Conservation (phyloP, 2,113 vertebrate genomes). For the Rallus limicola region DNA sequence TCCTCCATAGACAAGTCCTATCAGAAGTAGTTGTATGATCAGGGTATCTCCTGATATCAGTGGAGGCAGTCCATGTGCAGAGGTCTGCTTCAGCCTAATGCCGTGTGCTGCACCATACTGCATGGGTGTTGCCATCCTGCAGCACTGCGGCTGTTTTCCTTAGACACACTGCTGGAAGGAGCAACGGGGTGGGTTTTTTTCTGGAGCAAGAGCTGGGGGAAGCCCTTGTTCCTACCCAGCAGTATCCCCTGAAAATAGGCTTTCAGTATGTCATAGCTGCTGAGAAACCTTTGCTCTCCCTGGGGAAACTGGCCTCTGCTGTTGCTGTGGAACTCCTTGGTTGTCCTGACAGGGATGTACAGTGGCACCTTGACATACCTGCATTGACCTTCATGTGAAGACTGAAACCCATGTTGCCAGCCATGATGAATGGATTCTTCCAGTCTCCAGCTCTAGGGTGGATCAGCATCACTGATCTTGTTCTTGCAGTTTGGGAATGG, state of each 20-base stretch:
- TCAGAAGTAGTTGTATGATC: not conserved
- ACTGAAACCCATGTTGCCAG: not conserved
- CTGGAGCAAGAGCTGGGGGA: not conserved
- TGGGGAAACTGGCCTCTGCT: not conserved
- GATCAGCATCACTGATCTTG: not conserved
- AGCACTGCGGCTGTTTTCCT: not conserved
- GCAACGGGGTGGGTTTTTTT: fast-evolving
- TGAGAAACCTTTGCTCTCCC: not conserved
- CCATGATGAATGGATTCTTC: not conserved
- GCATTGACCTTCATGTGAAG: not conserved
- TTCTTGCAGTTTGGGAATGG: not conserved
- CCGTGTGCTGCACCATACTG: fast-evolving
- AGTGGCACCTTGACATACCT: not conserved
- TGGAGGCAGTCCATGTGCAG: not conserved
- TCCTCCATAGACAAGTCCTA: not conserved
- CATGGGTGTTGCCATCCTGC: not conserved
- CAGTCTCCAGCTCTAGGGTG: not conserved
- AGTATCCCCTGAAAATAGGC: not conserved
- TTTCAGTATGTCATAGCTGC: not conserved
- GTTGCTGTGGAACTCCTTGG: not conserved
- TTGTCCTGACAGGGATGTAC: not conserved
- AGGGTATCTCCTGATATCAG: not conserved
- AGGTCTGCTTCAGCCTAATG: not conserved
- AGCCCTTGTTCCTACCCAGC: not conserved
- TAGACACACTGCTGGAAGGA: not conserved